A percentile compares a stretch with the other conserved stretches of the same genome.
phyloP scores from a whole-genome alignment of 2,888 invertebrate species.

The Biston betularia region DNA sequence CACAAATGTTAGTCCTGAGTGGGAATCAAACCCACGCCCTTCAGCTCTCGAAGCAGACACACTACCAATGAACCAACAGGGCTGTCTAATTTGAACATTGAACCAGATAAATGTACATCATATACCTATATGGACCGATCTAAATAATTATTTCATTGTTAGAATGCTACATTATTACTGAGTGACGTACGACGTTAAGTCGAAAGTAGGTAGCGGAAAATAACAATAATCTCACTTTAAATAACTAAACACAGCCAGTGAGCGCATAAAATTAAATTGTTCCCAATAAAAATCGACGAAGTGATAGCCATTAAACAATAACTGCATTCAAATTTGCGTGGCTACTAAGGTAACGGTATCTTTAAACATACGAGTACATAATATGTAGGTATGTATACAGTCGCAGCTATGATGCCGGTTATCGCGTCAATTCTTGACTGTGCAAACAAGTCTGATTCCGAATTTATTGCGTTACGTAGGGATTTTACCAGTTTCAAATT shows the following conservation, averaged over 20 bases:
- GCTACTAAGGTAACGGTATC: conserved; percentile 6
- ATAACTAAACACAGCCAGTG: background rate
- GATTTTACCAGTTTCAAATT: conserved; percentile 3
- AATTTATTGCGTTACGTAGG: conserved; percentile 9
- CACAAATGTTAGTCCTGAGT: too few species aligned
- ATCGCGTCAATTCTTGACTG: conserved; percentile 16
- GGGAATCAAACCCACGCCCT: too few species aligned
- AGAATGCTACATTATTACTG: too few species aligned
- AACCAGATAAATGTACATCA: too few species aligned
- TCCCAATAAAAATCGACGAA: conserved; percentile 2
- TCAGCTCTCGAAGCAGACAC: too few species aligned
- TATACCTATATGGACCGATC: too few species aligned
- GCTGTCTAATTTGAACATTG: too few species aligned
- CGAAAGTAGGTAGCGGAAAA: too few species aligned
- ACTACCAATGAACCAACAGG: too few species aligned
- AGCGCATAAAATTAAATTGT: background rate
- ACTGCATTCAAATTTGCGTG: background rate
- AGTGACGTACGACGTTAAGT: too few species aligned
- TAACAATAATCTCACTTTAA: too few species aligned
- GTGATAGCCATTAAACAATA: conserved; percentile 2
- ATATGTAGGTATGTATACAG: background rate
- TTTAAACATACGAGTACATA: background rate
- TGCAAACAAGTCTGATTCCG: conserved; percentile 22
- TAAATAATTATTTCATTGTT: too few species aligned
- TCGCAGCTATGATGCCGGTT: conserved; percentile 3